Base-by-base conservation (phyloP, 2,888 invertebrate genomes). In the Drosophila vallismaia region DNA sequence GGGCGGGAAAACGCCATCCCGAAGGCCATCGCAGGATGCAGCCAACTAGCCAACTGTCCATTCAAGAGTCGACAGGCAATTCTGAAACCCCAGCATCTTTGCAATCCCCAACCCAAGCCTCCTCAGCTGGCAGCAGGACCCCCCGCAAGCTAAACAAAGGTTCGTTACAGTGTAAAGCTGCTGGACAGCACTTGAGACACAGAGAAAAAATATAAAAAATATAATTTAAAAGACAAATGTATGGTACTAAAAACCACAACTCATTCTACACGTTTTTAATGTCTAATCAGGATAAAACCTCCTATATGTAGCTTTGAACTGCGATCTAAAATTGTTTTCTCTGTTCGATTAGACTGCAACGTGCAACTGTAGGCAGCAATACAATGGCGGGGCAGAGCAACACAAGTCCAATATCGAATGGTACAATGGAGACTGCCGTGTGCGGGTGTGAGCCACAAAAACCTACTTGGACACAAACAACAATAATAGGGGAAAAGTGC, bases 1-100 rank as follows among this genome's bases (percentile, higher is more conserved):
- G 14, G 26, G 12, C 19, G 8, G 36, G 19, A 46, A 1, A 19
- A 19, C 2, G 19, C 19, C 19, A 19, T 7, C 3, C 6, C 28
- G 5, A n/a, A n/a, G 52, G 36, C 31, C 46, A 44, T 49, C 44
- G 28, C 40, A 67, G 79, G 85, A 79, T 64, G 58, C 52, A 50
- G 54, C 55, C 79, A 82, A 82, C 82, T 78, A 62, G 71, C 67
- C 84, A 75, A 54, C 68, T 57, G 49, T 71, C 72, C 69, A 54
- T 70, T 68, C 71, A 69, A 28, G 58, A 58, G 45, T 46, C 64
- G 64, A 66, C 64, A 53, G 51, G 24, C 67, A 5, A 1, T 26
- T 31, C 29, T 36, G n/a, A n/a, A 36, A n/a, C 36, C 36, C 42
- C 50, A 12, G 9, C 24, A 14, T 9, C 12, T 29, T 24, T 4